Evolutionary conservation across 2,113 vertebrate genomes (phyloP), one percentile per base, ranked within the genome.

Genomic region (Porphyrio hochstetteri): DNA sequence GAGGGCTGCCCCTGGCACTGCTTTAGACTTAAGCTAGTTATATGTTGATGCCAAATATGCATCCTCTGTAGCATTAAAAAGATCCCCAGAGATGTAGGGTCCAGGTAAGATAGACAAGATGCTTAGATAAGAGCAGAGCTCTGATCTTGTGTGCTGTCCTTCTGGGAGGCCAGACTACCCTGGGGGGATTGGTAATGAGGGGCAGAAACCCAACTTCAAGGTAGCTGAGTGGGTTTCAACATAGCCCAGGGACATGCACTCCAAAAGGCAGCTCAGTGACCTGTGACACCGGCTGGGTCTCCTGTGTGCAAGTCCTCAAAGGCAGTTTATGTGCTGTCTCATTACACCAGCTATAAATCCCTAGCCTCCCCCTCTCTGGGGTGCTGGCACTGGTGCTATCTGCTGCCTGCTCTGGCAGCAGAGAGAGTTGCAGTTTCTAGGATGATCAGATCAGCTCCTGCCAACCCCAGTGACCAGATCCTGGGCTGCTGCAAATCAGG

Each of bases 171-270:
- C 52, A 78, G 24, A 27, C 21, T 83, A 72, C 52, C 90, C 69
- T 35, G 42, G 16, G 72, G 55, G 56, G 29, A 48, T 60, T 81
- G 76, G 72, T 94, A 92, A 96, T 86, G 72, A 97, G 80, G 52
- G 69, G 53, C 76, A 95, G 72, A 92, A 86, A 63, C 42, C 27
- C 56, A 81, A 1, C 64, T 83, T 94, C 64, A 86, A 68, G 82
- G 79, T 44, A 91, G 78, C 8, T 9, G 35, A 48, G 48, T 48
- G 48, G 48, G 21, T 53, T 28, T 86, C 82, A 61, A 1, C 38
- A 23, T 42, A 78, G 88, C 80, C 82, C 64, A 95, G 90, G 52
- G 85, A 72, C 64, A 35, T 5, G 25, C 57, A 48, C 77, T 90
- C 82, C 75, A 67, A 88, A 88, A 72, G 52, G 63, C 68, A 74